Conservation (phyloP, 2,113 vertebrate species). For the Speoplatyrhinus poulsoni region DNA sequence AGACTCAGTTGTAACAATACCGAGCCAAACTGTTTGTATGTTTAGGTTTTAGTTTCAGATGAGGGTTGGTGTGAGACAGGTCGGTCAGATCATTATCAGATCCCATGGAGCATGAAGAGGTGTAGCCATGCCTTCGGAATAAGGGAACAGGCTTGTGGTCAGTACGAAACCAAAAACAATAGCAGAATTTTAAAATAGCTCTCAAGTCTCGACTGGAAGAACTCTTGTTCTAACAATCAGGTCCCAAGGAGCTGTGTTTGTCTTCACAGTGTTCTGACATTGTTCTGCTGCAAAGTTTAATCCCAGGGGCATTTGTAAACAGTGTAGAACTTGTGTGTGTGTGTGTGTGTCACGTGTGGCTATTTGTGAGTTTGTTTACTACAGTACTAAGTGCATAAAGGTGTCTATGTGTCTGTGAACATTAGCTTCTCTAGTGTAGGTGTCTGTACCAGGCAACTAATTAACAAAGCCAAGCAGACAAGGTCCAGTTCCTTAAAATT, state of each 20-base stretch:
- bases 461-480: too few species aligned
- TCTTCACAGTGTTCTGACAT: conserved; percentile 63
- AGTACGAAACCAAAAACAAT: conserved; percentile 40
- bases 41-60: conserved; percentile 10
- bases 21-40: not conserved
- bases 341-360: too few species aligned
- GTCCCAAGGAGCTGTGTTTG: conserved; percentile 63
- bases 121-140: conserved; percentile 35
- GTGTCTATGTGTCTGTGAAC: too few species aligned
- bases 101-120: conserved; percentile 53
- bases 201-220: conserved; percentile 61
- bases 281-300: conserved; percentile 65
- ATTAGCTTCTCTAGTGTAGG: too few species aligned
- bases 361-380: too few species aligned
- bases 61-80: conserved; percentile 25
- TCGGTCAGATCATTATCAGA: conserved; percentile 52
- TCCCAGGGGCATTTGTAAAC: conserved; percentile 69
- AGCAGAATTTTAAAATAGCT: conserved; percentile 57
- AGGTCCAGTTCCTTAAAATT: too few species aligned
- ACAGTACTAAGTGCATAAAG: too few species aligned
- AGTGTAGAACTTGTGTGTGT: too few species aligned
- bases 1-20: not conserved
- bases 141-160: conserved; percentile 42
- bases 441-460: too few species aligned
- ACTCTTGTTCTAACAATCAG: conserved; percentile 70